phyloP scores from a whole-genome alignment of 2,113 vertebrate species.

The Pelodiscus sinensis region DNA sequence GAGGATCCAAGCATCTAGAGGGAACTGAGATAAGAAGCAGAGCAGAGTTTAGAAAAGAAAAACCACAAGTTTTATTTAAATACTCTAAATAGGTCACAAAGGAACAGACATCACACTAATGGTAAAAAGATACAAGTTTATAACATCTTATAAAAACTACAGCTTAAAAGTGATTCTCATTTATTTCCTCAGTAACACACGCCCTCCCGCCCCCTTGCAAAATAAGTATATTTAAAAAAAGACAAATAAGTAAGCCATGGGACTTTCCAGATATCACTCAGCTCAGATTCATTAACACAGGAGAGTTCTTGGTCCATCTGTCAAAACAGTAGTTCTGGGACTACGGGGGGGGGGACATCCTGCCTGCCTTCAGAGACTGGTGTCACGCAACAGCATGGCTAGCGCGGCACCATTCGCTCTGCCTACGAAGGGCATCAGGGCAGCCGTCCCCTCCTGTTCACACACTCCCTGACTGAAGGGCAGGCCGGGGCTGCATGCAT shows the following conservation, averaged over 20 bases:
- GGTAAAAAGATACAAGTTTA: slow-evolving; percentile 79
- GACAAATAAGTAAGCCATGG: background rate
- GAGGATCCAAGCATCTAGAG: background rate
- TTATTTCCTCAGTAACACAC: slow-evolving; percentile 7
- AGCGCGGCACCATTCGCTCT: background rate
- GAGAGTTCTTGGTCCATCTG: background rate
- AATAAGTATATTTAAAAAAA: slow-evolving; percentile 70
- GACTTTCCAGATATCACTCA: background rate
- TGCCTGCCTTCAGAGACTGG: background rate
- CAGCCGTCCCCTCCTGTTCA: background rate
- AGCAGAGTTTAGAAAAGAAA: slow-evolving; percentile 53
- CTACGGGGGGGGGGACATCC: background rate
- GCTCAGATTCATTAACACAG: background rate
- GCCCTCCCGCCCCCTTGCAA: slow-evolving; percentile 59
- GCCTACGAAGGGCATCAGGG: background rate
- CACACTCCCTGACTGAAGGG: background rate
- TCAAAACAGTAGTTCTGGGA: background rate
- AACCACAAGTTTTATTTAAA: slow-evolving; percentile 73
- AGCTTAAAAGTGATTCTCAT: slow-evolving; percentile 75
- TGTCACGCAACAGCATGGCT: background rate
- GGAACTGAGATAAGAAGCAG: background rate
- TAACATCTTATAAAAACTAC: slow-evolving; percentile 81
- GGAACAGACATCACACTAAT: slow-evolving; percentile 77
- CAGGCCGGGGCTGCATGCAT: background rate
- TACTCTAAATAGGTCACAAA: slow-evolving; percentile 73